Evolutionary conservation across 2,888 invertebrate genomes (phyloP).

Genomic region (Gymnoscelis rufifasciata): DNA sequence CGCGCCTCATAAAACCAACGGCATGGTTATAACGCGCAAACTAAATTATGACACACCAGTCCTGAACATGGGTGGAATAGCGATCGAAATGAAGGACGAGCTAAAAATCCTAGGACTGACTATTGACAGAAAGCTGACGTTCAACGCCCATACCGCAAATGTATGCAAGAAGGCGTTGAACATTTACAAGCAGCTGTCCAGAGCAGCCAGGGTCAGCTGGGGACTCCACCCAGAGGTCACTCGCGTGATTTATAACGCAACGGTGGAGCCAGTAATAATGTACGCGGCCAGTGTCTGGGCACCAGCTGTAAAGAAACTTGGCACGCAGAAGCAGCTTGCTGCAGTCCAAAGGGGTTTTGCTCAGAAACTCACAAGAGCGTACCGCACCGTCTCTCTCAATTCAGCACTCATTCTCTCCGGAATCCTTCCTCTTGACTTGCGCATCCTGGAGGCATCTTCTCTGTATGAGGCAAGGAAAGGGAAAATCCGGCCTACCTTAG

Average conservation of each 20-base stretch:
- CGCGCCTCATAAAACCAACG: too few species aligned
- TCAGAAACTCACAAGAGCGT: background rate
- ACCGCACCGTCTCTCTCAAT: slow-evolving; percentile 2
- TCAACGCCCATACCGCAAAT: slow-evolving; percentile 5
- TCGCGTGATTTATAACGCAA: background rate
- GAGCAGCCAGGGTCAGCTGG: background rate
- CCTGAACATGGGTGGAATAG: background rate
- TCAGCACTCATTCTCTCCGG: slow-evolving; percentile 12
- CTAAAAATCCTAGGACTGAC: slow-evolving; percentile 8
- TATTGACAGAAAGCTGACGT: slow-evolving; percentile 9
- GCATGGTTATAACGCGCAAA: background rate
- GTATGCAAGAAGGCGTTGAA: slow-evolving; percentile 6
- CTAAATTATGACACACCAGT: slow-evolving; percentile 5
- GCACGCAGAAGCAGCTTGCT: background rate
- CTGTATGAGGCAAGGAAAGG: slow-evolving; percentile 1
- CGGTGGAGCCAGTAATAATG: slow-evolving; percentile 1
- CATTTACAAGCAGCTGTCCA: background rate
- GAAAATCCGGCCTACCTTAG: background rate
- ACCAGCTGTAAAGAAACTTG: background rate
- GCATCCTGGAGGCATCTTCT: slow-evolving; percentile 5
- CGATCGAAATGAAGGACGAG: background rate
- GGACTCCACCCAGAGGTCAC: slow-evolving; percentile 2
- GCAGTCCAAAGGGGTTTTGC: slow-evolving; percentile 3
- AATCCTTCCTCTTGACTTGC: slow-evolving; percentile 12
- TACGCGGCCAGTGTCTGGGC: slow-evolving; percentile 5